Evolutionary conservation across 2,113 vertebrate genomes (phyloP).

Genomic region (Dromaius novaehollandiae): DNA sequence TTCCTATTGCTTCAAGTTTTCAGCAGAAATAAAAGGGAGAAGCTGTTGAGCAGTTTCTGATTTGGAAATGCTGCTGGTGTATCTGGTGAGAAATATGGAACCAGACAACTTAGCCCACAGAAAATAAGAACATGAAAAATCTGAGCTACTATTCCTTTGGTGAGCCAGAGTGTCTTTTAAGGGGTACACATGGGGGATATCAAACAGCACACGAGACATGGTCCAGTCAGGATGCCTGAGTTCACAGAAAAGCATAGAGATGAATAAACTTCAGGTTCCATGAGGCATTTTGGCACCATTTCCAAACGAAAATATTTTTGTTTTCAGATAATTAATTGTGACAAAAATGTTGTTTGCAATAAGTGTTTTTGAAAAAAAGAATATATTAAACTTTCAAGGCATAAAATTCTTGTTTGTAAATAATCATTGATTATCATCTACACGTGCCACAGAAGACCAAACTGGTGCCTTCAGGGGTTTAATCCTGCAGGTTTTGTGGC

Average conservation of each 20-base stretch:
- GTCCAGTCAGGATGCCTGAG: not conserved
- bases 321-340: not conserved
- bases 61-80: not conserved
- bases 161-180: not conserved
- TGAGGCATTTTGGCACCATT: not conserved
- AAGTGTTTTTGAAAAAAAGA: not conserved
- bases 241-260: not conserved
- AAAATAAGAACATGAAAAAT: not conserved
- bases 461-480: not conserved
- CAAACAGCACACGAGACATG: not conserved
- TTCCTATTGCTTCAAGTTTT: not conserved
- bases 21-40: not conserved
- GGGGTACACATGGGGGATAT: not conserved
- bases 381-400: not conserved
- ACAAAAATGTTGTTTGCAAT: not conserved
- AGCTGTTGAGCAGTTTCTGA: not conserved
- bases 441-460: not conserved
- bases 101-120: not conserved
- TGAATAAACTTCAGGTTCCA: not conserved
- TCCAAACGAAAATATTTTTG: not conserved
- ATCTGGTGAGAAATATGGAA: not conserved
- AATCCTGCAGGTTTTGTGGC: not conserved
- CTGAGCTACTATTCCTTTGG: not conserved
- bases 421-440: not conserved
- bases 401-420: not conserved